Conservation (phyloP, 2,797 vertebrate species). For the Sylvilagus floridanus region DNA sequence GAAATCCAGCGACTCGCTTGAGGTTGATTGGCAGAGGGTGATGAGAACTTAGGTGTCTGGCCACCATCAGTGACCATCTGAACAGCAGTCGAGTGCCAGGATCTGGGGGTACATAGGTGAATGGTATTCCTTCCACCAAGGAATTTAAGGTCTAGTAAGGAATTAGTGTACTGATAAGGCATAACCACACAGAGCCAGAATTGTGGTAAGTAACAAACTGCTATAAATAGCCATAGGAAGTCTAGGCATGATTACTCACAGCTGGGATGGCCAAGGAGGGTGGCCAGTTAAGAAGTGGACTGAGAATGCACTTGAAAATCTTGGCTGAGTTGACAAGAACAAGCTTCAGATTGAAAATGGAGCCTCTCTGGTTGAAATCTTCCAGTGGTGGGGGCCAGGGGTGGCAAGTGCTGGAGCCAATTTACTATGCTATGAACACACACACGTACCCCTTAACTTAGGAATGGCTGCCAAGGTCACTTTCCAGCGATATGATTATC, state of each 20-base stretch:
- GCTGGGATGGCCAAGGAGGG: not conserved
- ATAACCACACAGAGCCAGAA: not conserved
- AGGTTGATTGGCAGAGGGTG: not conserved
- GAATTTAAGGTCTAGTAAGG: not conserved
- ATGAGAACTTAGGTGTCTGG: not conserved
- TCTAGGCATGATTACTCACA: not conserved
- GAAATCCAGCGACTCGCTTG: not conserved
- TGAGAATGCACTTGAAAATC: not conserved
- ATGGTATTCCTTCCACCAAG: not conserved
- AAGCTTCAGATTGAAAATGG: not conserved
- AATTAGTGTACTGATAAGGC: not conserved
- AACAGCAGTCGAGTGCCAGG: not conserved
- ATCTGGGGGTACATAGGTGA: not conserved
- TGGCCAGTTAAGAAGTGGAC: not conserved
- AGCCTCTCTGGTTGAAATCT: not conserved
- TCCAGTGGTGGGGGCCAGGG: not conserved
- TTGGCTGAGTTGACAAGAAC: not conserved
- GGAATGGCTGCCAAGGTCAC: not conserved
- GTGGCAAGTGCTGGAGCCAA: not conserved
- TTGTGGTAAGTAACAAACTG: not conserved
- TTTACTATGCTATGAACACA: not conserved
- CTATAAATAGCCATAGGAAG: not conserved
- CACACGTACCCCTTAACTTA: not conserved
- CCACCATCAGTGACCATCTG: not conserved
- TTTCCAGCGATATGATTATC: not conserved